phyloP scores from a whole-genome alignment of 2,113 vertebrate genomes.

The Gavia stellata region DNA sequence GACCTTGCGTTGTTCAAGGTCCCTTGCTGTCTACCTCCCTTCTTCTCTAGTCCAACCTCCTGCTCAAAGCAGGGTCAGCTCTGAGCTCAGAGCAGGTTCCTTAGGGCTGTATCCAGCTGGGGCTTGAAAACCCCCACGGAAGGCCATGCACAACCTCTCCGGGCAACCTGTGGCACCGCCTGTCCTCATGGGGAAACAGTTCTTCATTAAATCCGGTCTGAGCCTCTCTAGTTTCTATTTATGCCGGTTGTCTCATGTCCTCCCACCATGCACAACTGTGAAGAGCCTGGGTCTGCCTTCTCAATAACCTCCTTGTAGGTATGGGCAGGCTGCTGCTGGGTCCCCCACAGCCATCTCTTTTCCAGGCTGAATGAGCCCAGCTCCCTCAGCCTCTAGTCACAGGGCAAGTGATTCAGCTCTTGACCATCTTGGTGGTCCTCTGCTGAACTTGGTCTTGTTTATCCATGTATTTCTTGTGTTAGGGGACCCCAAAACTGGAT shows the following conservation, averaged over 20 bases:
- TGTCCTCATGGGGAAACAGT: background rate
- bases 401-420: background rate
- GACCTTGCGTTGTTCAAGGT: background rate
- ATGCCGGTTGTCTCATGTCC: background rate
- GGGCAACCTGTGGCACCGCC: background rate
- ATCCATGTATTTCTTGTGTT: background rate
- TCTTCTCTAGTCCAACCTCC: background rate
- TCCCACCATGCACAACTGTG: background rate
- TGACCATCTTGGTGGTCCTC: background rate
- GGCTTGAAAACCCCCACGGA: background rate
- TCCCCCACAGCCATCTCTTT: background rate
- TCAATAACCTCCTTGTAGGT: background rate
- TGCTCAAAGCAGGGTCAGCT: background rate
- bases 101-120: background rate
- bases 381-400: background rate
- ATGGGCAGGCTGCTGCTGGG: background rate
- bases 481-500: background rate
- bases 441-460: background rate
- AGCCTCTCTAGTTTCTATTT: background rate
- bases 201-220: background rate
- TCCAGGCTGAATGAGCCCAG: background rate
- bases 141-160: background rate
- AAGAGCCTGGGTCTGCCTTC: background rate
- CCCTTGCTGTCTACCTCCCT: background rate
- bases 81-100: background rate